Percentiles rank a stretch among this genome's conserved stretches.
phyloP scores from a whole-genome alignment of 2,797 vertebrate genomes.

The Simalia tracyae region DNA sequence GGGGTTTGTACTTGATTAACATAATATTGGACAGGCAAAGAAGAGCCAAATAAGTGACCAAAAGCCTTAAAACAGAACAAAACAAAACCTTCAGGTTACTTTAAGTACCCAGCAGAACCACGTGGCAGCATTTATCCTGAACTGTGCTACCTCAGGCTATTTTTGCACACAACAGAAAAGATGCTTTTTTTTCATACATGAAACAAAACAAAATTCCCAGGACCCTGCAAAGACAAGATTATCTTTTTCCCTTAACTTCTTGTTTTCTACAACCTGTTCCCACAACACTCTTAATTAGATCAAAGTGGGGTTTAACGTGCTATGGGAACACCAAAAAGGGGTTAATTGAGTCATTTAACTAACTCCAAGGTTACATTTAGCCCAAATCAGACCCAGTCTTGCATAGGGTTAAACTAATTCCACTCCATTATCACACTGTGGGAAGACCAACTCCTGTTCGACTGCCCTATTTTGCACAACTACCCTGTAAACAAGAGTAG shows the following conservation, averaged over 20 bases:
- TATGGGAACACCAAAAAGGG: neutral
- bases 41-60: neutral
- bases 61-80: neutral
- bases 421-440: neutral
- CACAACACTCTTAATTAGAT: neutral
- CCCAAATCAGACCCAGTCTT: neutral
- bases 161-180: neutral
- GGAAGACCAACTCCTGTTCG: neutral
- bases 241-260: neutral
- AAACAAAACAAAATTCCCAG: neutral
- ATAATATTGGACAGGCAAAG: neutral
- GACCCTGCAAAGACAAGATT: neutral
- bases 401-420: neutral
- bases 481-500: neutral
- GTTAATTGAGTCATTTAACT: neutral
- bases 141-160: neutral
- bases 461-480: neutral
- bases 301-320: neutral
- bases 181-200: neutral
- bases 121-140: neutral
- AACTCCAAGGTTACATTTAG: neutral
- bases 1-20: neutral
- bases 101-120: neutral
- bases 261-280: neutral
- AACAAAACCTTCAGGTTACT: neutral